phyloP scores from a whole-genome alignment of 1,140 invertebrate genomes.

The Drosophila athabasca region DNA sequence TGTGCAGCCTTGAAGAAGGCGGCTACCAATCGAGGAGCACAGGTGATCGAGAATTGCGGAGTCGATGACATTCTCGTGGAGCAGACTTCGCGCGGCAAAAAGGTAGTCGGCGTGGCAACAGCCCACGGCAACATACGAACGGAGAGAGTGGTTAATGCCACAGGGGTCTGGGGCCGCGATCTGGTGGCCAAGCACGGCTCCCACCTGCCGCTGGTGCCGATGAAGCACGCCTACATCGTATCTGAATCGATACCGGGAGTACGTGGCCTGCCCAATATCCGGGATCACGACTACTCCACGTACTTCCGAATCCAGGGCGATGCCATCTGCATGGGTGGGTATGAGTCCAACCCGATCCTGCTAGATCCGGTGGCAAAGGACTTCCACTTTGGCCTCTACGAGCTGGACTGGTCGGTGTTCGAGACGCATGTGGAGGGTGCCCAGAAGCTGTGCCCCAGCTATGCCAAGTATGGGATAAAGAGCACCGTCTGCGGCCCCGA shows the following conservation, averaged over 20 bases:
- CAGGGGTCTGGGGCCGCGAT: constrained; percentile 91
- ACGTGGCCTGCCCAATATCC: constrained; percentile 90
- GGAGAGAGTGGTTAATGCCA: constrained; percentile 88
- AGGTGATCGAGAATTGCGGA: constrained; percentile 90
- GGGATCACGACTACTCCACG: constrained; percentile 93
- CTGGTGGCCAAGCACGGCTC: constrained; percentile 89
- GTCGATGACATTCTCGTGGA: constrained; percentile 87
- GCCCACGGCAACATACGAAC: constrained; percentile 86
- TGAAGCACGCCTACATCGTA: constrained; percentile 95
- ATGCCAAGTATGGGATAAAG: constrained; percentile 91
- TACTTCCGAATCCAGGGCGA: constrained; percentile 94
- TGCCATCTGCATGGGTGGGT: constrained; percentile 92
- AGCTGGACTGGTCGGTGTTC: constrained; percentile 94
- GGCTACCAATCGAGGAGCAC: constrained; percentile 88
- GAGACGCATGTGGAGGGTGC: constrained; percentile 90
- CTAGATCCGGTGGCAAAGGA: constrained; percentile 90
- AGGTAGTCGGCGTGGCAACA: constrained; percentile 91
- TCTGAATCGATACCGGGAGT: constrained; percentile 90
- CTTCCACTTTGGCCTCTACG: constrained; percentile 92
- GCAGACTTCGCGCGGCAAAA: constrained; percentile 84
- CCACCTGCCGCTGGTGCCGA: constrained; percentile 90
- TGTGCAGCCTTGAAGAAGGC: constrained; percentile 89
- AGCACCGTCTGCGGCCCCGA: constrained; percentile 93
- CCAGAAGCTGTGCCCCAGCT: constrained; percentile 88
- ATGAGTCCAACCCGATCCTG: constrained; percentile 92